Evolutionary conservation across 2,797 vertebrate species (phyloP).

Genomic region (Acipenser oxyrinchus): DNA sequence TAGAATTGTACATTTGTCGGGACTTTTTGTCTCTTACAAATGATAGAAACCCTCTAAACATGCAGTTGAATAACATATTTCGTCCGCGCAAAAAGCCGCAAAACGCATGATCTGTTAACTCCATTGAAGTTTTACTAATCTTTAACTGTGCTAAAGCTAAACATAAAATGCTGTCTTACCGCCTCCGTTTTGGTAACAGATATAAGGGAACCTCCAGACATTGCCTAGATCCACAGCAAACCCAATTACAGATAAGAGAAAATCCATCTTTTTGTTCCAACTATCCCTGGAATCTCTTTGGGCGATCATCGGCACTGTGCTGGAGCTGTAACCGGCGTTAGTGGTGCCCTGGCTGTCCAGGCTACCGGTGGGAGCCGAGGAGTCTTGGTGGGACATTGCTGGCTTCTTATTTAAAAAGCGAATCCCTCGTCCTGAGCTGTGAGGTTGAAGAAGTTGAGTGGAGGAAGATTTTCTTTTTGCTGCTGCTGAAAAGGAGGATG

Average conservation of each 20-base stretch:
- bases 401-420: constrained; percentile 39
- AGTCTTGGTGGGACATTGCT: constrained; percentile 60
- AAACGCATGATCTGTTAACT: too few relatives aligned
- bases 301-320: constrained; percentile 40
- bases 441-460: constrained; percentile 46
- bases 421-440: constrained; percentile 37
- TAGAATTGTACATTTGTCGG: too few relatives aligned
- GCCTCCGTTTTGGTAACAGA: constrained; percentile 90
- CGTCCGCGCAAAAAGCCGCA: too few relatives aligned
- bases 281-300: constrained; percentile 73
- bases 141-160: neutral
- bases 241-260: constrained; percentile 80
- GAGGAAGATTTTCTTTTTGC: constrained; percentile 39
- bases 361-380: constrained; percentile 42
- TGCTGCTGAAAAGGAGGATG: constrained; percentile 57
- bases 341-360: constrained; percentile 47
- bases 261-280: constrained; percentile 91
- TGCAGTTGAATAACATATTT: too few relatives aligned
- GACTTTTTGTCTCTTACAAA: too few relatives aligned
- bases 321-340: constrained; percentile 43
- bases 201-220: constrained; percentile 86
- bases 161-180: constrained; percentile 54
- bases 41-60: too few relatives aligned
- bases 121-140: too few relatives aligned
- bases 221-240: constrained; percentile 89